Conservation (phyloP, 2,797 vertebrate genomes). For the Paedocypris micromegethes region DNA sequence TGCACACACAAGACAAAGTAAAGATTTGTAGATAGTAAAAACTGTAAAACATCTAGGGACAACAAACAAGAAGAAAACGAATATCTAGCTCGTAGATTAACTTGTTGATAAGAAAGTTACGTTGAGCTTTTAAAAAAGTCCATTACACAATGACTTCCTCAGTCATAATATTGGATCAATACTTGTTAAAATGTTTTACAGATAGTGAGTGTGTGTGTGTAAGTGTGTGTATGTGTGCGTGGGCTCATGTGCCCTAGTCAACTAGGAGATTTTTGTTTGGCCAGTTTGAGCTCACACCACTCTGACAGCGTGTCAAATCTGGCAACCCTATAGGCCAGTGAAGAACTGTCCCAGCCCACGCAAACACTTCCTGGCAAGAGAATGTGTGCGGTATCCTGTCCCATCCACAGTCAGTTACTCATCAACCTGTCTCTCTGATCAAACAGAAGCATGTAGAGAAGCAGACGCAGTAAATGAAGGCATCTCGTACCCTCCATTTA, state of each 20-base stretch:
- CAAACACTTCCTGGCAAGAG: not conserved
- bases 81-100: not conserved
- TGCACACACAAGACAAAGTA: slow-evolving; percentile 49
- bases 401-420: too few species aligned
- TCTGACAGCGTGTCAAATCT: not conserved
- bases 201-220: not conserved
- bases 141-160: not conserved
- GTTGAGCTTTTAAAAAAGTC: not conserved
- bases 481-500: slow-evolving; percentile 91
- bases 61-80: not conserved
- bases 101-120: too few species aligned
- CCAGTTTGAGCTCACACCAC: slow-evolving; percentile 28
- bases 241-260: slow-evolving; percentile 20
- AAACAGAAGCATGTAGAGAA: not conserved
- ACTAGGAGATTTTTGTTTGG: slow-evolving; percentile 26
- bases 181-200: not conserved
- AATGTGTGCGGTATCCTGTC: slow-evolving; percentile 8
- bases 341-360: slow-evolving; percentile 16
- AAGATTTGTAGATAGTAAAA: not conserved
- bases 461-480: slow-evolving; percentile 16
- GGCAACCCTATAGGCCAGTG: slow-evolving; percentile 7
- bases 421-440: slow-evolving; percentile 5
- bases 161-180: not conserved
- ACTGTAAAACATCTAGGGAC: not conserved
- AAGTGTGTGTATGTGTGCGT: slow-evolving; percentile 9